Conservation (phyloP, 2,797 vertebrate genomes). For the Alosa sapidissima region DNA sequence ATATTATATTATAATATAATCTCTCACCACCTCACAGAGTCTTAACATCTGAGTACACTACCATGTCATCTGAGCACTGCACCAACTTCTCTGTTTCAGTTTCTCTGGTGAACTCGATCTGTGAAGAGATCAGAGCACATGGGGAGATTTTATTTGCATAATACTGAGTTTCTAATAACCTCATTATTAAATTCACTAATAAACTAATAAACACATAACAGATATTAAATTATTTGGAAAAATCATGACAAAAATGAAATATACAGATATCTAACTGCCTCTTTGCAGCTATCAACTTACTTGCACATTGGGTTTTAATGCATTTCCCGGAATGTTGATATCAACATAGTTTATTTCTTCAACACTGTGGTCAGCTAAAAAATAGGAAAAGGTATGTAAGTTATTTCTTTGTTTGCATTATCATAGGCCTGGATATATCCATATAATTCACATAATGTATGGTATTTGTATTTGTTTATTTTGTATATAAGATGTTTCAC, state of each 20-base stretch:
- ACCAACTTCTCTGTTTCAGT: neutral
- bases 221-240: no score
- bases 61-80: neutral
- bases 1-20: neutral
- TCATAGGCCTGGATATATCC: neutral
- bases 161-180: no score
- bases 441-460: no score
- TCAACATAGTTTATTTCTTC: constrained; percentile 11
- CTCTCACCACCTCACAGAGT: neutral
- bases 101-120: constrained; percentile 1
- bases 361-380: neutral
- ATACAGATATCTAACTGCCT: neutral
- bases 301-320: neutral
- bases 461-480: neutral
- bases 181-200: neutral
- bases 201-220: no score
- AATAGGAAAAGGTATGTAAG: neutral
- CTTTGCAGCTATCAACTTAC: neutral
- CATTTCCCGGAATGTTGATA: neutral
- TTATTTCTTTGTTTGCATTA: neutral
- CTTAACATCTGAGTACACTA: constrained; percentile 18
- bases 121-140: neutral
- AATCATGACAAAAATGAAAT: no score
- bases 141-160: no score
- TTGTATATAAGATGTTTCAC: neutral